These are phyloP conservation scores for Gymnoscelis rufifasciata DNA, from an alignment of 2,888 invertebrate genomes.

Conservation along the genomic window DNA sequence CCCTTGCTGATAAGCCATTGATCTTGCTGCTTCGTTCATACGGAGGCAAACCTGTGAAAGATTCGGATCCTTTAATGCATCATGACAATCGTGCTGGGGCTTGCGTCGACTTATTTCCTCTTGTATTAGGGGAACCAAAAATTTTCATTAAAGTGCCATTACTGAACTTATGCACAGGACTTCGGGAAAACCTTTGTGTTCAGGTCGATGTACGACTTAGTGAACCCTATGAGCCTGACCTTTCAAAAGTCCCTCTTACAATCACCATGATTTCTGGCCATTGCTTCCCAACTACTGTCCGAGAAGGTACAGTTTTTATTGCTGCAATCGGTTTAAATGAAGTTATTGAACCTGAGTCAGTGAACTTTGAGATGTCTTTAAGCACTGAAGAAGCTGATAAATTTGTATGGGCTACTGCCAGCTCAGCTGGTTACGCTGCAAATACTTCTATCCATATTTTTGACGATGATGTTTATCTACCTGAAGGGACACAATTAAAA, in stretches of 20 bases:
- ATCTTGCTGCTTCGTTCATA: slow-evolving; percentile 49
- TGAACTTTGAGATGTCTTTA: slow-evolving; percentile 56
- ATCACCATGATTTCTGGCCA: slow-evolving; percentile 63
- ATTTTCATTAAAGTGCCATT: slow-evolving; percentile 43
- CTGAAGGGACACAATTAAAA: slow-evolving; percentile 42
- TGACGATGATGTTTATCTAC: slow-evolving; percentile 52
- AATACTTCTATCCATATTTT: slow-evolving; percentile 46
- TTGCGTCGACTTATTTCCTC: slow-evolving; percentile 58
- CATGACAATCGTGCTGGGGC: slow-evolving; percentile 60
- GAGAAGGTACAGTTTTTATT: slow-evolving; percentile 58
- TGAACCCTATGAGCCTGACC: slow-evolving; percentile 31
- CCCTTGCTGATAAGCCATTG: slow-evolving; percentile 52
- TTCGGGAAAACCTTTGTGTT: slow-evolving; percentile 25
- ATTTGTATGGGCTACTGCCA: slow-evolving; percentile 56
- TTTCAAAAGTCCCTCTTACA: slow-evolving; percentile 40
- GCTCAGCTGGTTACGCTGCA: slow-evolving; percentile 45
- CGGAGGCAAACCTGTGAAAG: slow-evolving; percentile 48
- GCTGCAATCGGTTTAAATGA: slow-evolving; percentile 54
- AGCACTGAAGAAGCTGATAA: slow-evolving; percentile 46
- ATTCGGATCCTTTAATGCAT: slow-evolving; percentile 53
- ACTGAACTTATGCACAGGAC: slow-evolving; percentile 42
- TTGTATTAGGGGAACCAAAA: slow-evolving; percentile 55
- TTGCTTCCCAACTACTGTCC: slow-evolving; percentile 51
- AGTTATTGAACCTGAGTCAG: slow-evolving; percentile 35
- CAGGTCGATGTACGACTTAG: slow-evolving; percentile 38